These are phyloP conservation scores for Astyanax mexicanus DNA, from an alignment of 2,797 vertebrate species.

Conservation along the genomic window DNA sequence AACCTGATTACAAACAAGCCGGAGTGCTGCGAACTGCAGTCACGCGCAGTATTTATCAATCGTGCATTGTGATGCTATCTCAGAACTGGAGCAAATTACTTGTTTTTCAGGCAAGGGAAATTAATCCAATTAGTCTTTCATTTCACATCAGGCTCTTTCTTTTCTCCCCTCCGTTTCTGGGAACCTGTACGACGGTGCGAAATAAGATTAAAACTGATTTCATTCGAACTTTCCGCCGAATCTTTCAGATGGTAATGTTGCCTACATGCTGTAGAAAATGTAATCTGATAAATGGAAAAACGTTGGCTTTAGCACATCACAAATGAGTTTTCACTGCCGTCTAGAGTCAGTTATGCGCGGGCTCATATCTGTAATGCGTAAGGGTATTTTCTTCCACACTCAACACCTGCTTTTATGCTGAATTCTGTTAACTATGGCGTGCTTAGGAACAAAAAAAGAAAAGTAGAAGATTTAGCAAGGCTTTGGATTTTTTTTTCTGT, in stretches of 20 bases:
- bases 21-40: slow-evolving; percentile 64
- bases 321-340: slow-evolving; percentile 31
- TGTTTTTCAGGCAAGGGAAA: slow-evolving; percentile 61
- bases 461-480: not conserved
- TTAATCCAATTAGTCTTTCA: slow-evolving; percentile 77
- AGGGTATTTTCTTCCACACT: not conserved
- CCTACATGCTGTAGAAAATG: slow-evolving; percentile 35
- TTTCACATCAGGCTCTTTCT: slow-evolving; percentile 47
- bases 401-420: not conserved
- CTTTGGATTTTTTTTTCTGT: not conserved
- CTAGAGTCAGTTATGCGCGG: slow-evolving; percentile 19
- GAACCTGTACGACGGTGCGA: slow-evolving; percentile 48
- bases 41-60: slow-evolving; percentile 70
- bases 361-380: not conserved
- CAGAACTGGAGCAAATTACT: slow-evolving; percentile 57
- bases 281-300: slow-evolving; percentile 54
- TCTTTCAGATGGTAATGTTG: slow-evolving; percentile 48
- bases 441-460: not conserved
- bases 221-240: slow-evolving; percentile 36
- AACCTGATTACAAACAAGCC: slow-evolving; percentile 74
- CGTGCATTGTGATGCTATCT: slow-evolving; percentile 73
- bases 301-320: slow-evolving; percentile 30
- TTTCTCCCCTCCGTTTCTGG: slow-evolving; percentile 37
- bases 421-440: not conserved
- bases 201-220: slow-evolving; percentile 56